A percentile compares a stretch with the other conserved stretches of the same genome.
Conservation (phyloP, 2,888 invertebrate species). For the Ectemnius lituratus region DNA sequence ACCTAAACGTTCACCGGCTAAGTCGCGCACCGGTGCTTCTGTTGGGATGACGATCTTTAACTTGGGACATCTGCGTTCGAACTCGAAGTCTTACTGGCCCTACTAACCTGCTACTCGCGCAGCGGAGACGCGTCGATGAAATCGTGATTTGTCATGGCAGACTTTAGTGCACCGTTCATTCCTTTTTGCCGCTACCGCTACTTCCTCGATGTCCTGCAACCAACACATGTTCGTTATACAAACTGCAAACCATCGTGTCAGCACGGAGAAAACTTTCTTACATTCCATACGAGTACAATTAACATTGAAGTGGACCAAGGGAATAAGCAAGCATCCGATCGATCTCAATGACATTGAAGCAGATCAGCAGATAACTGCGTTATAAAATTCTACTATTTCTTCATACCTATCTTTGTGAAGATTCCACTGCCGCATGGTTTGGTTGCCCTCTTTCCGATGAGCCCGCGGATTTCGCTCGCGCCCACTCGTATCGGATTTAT, state of each 20-base stretch:
- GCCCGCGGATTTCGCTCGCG: slow-evolving; percentile 13
- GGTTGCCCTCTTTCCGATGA: slow-evolving; percentile 14
- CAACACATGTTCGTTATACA: too few species aligned
- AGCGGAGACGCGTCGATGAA: not conserved
- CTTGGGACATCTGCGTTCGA: slow-evolving; percentile 9
- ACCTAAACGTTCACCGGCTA: slow-evolving; percentile 53
- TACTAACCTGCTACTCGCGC: not conserved
- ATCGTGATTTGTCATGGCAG: slow-evolving; percentile 38
- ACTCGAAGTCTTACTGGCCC: not conserved
- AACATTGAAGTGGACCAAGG: too few species aligned
- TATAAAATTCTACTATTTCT: slow-evolving; percentile 37
- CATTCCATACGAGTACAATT: too few species aligned
- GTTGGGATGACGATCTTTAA: slow-evolving; percentile 19
- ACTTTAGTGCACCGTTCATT: slow-evolving; percentile 15
- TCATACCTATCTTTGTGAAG: not conserved
- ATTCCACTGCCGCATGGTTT: not conserved
- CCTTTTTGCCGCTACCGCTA: slow-evolving; percentile 20
- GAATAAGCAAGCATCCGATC: too few species aligned
- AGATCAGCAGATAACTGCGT: too few species aligned
- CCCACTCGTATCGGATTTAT: slow-evolving; percentile 47
- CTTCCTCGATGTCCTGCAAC: slow-evolving; percentile 12
- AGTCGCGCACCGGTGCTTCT: slow-evolving; percentile 40
- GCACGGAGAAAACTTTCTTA: too few species aligned
- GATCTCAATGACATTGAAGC: too few species aligned
- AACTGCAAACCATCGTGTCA: too few species aligned